Evolutionary conservation across 1,140 invertebrate genomes (phyloP), one percentile per base, ranked within the genome.

Genomic region (Halesus radiatus): DNA sequence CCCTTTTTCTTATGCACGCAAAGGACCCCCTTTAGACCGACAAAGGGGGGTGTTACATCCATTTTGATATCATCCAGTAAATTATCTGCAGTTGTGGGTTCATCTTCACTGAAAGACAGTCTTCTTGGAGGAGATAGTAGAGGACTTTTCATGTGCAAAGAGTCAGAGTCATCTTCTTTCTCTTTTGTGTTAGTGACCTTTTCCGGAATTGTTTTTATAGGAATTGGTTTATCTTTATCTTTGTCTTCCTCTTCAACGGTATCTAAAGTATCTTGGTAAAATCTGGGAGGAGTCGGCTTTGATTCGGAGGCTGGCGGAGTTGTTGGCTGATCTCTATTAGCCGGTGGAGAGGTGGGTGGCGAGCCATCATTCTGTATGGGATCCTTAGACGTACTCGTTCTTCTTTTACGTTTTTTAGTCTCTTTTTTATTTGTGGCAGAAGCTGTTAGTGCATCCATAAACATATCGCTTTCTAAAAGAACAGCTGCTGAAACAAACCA

Each of bases 191-290:
- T 22, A 79, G 80, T 53, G 85, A 87, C 45, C 10, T 56, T 58
- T 58, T 75, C 53, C 8, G 72, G 62, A 74, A 10, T 3, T 50
- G 5, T 45, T 20, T 26, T 74, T 45, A 29, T 0, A 29, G 77
- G 20, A 22, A 50, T 18, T 29, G 64, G 23, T 78, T 79, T 79
- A 1, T n/a, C 45, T 72, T 73, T 82, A 10, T 75, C 76, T 86
- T 84, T 86, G 85, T 94, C 90, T 84, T 93, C 91, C 37, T 45
- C 37, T 45, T 45, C 37, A 45, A 45, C 37, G 22, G 92, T 93
- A 84, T 96, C 94, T 75, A 97, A 87, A 0, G 96, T 98, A 82
- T 98, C 96, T 90, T 97, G 95, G 89, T 98, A 98, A 88, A 98
- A 98, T 90, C 97, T 92, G 16, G 93, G 91, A 60, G 93, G 93